Evolutionary conservation across 2,113 vertebrate genomes (phyloP), one percentile per base, ranked within the genome.

Genomic region (Sorex fumeus): DNA sequence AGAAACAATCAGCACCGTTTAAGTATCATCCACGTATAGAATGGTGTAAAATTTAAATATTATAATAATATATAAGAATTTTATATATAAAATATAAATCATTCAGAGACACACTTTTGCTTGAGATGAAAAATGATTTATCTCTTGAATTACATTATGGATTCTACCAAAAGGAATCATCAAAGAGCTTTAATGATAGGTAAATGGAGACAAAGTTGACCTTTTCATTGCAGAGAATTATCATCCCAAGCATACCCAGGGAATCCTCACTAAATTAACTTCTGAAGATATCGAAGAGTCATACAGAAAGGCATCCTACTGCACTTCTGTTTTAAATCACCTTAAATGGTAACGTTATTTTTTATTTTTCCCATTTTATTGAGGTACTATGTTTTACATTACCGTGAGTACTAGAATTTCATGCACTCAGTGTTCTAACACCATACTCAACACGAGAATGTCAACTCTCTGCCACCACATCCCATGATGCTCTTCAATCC

Each of bases 21-120:
- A 71, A 18, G 21, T 34, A 36, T 81, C 76, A 45, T 25, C 19
- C 66, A 60, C 19, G 23, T 43, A 7, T 28, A 67, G 45, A 36
- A 9, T 36, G 1, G 21, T 36, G 12, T 32, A 81, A 75, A 81
- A 25, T 21, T 36, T 72, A 34, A 34, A 21, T 34, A 28, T 69
- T n/a, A 28, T 84, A 64, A 75, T 87, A 25, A 62, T 74, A 93
- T 70, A 93, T 81, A 91, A 90, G 77, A 9, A 72, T 84, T 43
- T n/a, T n/a, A n/a, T n/a, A n/a, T n/a, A n/a, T n/a, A n/a, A 18
- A 70, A 92, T 69, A 95, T 83, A 40, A 87, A 84, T 71, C 78
- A 93, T 92, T 89, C 94, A 91, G 91, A 90, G 76, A 93, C 94
- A 87, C 78, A 96, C 95, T 86, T 92, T 91, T 66, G 3, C 87